Base-by-base conservation (phyloP, 2,888 invertebrate species). In the Andricus quercusramuli region DNA sequence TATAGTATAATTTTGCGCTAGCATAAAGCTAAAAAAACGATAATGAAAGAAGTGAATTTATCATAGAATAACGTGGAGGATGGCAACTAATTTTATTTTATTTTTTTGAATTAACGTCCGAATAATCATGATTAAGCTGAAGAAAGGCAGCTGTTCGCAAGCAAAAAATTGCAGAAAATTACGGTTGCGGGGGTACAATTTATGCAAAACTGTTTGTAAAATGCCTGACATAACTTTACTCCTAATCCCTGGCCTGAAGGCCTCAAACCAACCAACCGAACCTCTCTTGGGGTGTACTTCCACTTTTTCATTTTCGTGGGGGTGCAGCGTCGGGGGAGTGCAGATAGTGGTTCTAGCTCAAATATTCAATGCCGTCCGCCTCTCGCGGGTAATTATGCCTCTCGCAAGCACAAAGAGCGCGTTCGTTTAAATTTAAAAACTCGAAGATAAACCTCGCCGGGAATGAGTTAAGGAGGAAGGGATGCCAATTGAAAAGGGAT, bases 171-270 rank as follows among this genome's bases (percentile, higher is more conserved):
- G 13, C 32, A 37, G n/a, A 32, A 56, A 56, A 20, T n/a, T 37
- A 22, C 5, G 29, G 64, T 64, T 64, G 17, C 29, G 64, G 29
- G 29, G 37, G 51, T 56, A 22, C 22, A 89, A 90, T 87, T 91
- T 90, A 90, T 91, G 91, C 89, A 91, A 91, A 91, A 90, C 90
- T 90, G 85, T 83, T 89, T 88, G 87, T 89, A 88, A 90, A 90
- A 91, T 89, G 88, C 86, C 89, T 85, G 88, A 86, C 88, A 90
- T 90, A 90, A 91, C 88, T 90, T 89, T 88, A 80, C 84, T 85
- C 85, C 89, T 91, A 91, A 91, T 90, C 90, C 90, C 86, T 82
- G 84, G 83, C 80, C 77, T 79, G 51, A 47, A 70, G 51, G 70
- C 51, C 51, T 51, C 70, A 70, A 70, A 70, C 70, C 29, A 70